Conservation (phyloP, 2,113 vertebrate genomes). For the Chaetops frenatus region DNA sequence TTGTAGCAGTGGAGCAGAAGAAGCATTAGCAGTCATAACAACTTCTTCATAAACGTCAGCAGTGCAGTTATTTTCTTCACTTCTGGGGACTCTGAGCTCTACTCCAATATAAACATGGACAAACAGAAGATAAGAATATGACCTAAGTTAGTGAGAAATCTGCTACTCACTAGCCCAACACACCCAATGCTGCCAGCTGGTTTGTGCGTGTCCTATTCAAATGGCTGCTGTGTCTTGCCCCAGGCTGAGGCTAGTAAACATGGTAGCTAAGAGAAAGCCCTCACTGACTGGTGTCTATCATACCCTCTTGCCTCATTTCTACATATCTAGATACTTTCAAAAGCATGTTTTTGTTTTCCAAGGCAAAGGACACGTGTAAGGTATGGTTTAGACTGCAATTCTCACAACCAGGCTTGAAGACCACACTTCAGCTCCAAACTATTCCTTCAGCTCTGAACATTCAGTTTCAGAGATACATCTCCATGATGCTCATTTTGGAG, state of each 20-base stretch:
- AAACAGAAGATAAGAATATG: neutral
- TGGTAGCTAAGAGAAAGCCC: neutral
- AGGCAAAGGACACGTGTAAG: accelerated
- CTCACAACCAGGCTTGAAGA: neutral
- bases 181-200: neutral
- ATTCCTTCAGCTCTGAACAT: neutral
- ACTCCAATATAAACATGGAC: neutral
- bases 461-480: neutral
- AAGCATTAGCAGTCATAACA: neutral
- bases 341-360: neutral
- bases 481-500: neutral
- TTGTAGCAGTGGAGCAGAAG: neutral
- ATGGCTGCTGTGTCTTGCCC: neutral
- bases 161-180: neutral
- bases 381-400: neutral
- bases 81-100: neutral
- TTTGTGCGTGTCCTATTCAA: accelerated
- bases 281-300: neutral
- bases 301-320: neutral
- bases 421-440: neutral
- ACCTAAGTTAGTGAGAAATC: neutral
- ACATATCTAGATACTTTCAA: neutral
- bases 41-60: neutral
- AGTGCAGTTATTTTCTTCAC: neutral
- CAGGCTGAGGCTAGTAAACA: neutral